phyloP scores from a whole-genome alignment of 2,113 vertebrate species.

The Corythoichthys haematopterus region DNA sequence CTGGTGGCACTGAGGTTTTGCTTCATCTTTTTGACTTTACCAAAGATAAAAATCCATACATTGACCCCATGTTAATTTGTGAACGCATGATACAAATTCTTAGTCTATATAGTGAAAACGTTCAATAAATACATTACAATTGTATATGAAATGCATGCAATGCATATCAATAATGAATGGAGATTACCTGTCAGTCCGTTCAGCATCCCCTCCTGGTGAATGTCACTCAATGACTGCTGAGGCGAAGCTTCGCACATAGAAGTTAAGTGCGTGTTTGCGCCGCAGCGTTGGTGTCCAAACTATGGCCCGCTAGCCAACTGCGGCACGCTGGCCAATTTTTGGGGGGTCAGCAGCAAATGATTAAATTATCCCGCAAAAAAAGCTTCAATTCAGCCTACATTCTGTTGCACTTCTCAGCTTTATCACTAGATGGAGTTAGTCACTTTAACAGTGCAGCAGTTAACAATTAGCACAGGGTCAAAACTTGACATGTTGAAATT shows the following conservation, averaged over 20 bases:
- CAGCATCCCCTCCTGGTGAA: not conserved
- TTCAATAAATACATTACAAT: not conserved
- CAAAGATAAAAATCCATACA: not conserved
- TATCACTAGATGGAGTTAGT: too few relatives aligned
- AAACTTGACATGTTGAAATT: too few relatives aligned
- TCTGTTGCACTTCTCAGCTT: too few relatives aligned
- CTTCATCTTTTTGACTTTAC: conserved; percentile 8
- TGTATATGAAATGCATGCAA: not conserved
- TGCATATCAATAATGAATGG: not conserved
- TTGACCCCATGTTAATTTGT: too few relatives aligned
- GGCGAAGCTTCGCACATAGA: not conserved
- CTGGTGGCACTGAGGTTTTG: conserved; percentile 54
- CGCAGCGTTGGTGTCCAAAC: not conserved
- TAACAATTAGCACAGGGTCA: too few relatives aligned
- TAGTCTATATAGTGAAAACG: not conserved
- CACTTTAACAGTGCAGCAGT: too few relatives aligned
- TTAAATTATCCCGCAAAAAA: too few relatives aligned
- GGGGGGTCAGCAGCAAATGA: too few relatives aligned
- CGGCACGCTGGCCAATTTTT: too few relatives aligned
- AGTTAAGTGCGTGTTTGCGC: not conserved
- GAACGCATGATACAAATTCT: too few relatives aligned
- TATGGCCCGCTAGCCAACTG: too few relatives aligned
- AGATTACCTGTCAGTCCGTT: not conserved
- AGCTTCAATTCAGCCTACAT: too few relatives aligned
- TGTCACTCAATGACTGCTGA: not conserved